Evolutionary conservation across 1,140 invertebrate genomes (phyloP), one percentile per base, ranked within the genome.

Genomic region (Caerostris darwini): DNA sequence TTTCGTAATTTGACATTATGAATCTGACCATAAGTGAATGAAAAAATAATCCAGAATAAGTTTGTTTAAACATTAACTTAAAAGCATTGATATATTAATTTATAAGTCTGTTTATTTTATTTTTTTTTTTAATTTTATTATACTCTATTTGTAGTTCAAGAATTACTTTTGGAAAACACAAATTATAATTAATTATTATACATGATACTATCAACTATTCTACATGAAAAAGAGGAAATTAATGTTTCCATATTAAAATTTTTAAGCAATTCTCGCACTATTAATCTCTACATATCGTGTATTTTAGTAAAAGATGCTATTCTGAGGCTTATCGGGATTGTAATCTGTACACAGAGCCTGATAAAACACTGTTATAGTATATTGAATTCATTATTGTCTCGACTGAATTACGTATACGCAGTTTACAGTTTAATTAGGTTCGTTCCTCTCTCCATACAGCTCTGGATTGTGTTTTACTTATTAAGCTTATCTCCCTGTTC

Each of bases 401-500:
- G 5, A 58, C 54, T 19, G 54, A 83, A 83, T 83, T 83, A 83
- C 56, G 82, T 57, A 83, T 83, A 58, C 82, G 56, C 82, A 83
- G 54, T 83, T 83, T 58, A 83, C 56, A 19, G 56, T 83, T 83
- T 83, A 83, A 83, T 83, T 83, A 83, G 54, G n/a, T 83, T 83
- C 82, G 54, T 83, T 83, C 69, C 71, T 77, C 71, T 50, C 82
- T 57, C n/a, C 82, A n/a, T 19, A 57, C n/a, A 10, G 82, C 54
- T 58, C 82, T 83, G 82, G 82, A 83, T 57, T 83, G 56, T 83
- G 82, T 83, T 83, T 83, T 83, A 83, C 82, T 83, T 83, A 83
- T 83, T 83, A 83, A 58, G 82, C 82, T 83, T 83, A 83, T 83
- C 82, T 56, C 82, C 14, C 82, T 77, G 34, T 77, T 50, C 7